Base-by-base conservation (phyloP, 1,140 invertebrate species). In the Trypoxylus dichotomus region DNA sequence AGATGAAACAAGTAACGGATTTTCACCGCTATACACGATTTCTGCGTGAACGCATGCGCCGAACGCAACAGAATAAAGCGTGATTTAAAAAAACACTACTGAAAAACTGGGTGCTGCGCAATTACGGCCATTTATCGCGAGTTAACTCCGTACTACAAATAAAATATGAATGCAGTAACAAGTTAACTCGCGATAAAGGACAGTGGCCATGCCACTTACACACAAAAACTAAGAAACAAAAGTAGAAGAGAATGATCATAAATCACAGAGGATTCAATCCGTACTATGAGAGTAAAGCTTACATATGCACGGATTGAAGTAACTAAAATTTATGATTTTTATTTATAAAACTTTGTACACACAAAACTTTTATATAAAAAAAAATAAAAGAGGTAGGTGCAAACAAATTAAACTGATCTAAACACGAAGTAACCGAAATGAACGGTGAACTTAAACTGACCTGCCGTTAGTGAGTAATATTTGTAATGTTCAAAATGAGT, bases 101-200 rank as follows among this genome's bases (percentile, higher is more conserved):
- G 24, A 71, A 68, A 74, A 42, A 74, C 32, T 15, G 7, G 13
- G 72, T 43, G 72, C 72, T 41, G 29, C 72, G 41, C 72, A 74
- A 74, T 41, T 19, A 41, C 72, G 29, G 72, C 60, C 60, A 68
- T 79, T 77, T 77, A 74, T 68, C 41, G 77, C 75, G 79, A 79
- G 79, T 81, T 81, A 77, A 78, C 68, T 80, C 79, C 81, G 81
- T 82, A 82, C 81, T 82, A 82, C 79, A 79, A 78, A 43, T 74
- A n/a, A 74, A 78, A 78, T 63, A 68, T 29, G 60, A 68, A 68
- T 68, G 60, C 24, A 68, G 60, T 68, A 15, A 24, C 60, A 24
- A 68, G 60, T 68, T 68, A 68, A 68, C 60, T 68, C 60, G 60
- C 60, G n/a, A 75, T 24, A 79, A 74, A 77, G 76, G 42, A 80